Base-by-base conservation (phyloP, 2,888 invertebrate genomes). In the Eristalis intricaria region DNA sequence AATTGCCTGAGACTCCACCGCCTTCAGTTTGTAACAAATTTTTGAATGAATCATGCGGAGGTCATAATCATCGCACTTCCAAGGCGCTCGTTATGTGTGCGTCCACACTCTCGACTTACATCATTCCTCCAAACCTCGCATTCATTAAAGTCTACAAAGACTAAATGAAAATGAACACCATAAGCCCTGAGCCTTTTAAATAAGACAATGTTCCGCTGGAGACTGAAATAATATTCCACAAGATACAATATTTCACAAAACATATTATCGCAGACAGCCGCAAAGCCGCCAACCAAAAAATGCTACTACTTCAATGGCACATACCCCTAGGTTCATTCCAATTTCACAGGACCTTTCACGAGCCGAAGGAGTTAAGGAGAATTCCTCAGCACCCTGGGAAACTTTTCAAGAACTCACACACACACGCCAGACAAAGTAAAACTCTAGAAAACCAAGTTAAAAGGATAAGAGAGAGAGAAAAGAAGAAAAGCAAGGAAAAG, bases 391-490 rank as follows among this genome's bases (percentile, higher is more conserved):
- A 26, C 50, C 22, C 19, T 50, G 19, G 29, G 32, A 65, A 80
- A 80, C 61, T 84, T 70, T 84, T 61, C 43, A 79, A 61, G 56
- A 50, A 50, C 50, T 7, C 50, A 50, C 50, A n/a, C 50, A 50
- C n/a, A 4, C 10, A 4, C 15, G 19, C 19, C 4, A 19, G 19
- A 8, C 7, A 50, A 23, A 56, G 5, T 43, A 58, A 69, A 56
- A 65, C 35, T 43, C 50, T 23, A 71, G 35, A 76, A 71, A 60
- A 69, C 69, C 32, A 56, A 82, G 75, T 65, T 73, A 88, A 89
- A 89, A 89, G 84, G 79, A 88, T 78, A 50, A 56, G 63, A 76
- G 81, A 90, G 43, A 50, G 60, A 89, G 89, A 87, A 4, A 56
- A 22, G 15, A 58, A 8, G n/a, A 58, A 23, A 60, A 5, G 26